phyloP scores from a whole-genome alignment of 2,888 invertebrate genomes.

The Nebria salina region DNA sequence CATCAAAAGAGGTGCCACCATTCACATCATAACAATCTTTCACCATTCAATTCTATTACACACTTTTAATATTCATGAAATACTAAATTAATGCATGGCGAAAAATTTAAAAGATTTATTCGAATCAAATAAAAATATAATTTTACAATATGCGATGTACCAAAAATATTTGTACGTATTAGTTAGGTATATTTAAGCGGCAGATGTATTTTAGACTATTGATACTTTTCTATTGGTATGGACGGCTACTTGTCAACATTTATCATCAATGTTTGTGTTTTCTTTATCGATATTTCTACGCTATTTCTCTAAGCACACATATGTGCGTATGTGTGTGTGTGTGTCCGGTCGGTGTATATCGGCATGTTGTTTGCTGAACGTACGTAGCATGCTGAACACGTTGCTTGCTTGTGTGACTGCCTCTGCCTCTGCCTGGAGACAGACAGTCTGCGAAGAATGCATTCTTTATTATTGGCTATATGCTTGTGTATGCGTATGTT shows the following conservation, averaged over 20 bases:
- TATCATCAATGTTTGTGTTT: background rate
- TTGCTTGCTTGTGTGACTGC: background rate
- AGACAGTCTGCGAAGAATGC: slow-evolving; percentile 47
- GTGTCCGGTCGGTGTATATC: background rate
- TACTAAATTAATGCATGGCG: no score
- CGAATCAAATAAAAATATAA: no score
- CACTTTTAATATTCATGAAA: no score
- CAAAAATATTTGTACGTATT: background rate
- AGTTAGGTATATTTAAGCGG: background rate
- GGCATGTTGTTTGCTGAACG: slow-evolving; percentile 9
- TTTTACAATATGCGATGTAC: no score
- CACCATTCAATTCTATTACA: no score
- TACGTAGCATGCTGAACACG: slow-evolving; percentile 24
- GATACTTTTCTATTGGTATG: background rate
- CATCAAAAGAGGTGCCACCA: no score
- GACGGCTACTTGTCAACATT: background rate
- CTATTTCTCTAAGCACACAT: background rate
- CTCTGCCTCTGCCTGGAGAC: slow-evolving; percentile 34
- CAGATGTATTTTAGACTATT: background rate
- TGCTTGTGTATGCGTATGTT: background rate
- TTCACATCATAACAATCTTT: no score
- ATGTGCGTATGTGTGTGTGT: background rate
- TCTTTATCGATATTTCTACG: background rate
- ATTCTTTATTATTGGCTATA: slow-evolving; percentile 38
- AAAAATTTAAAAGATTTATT: no score